A percentile compares a stretch with the other conserved stretches of the same genome.
phyloP scores from a whole-genome alignment of 1,140 invertebrate genomes.

The Pseudobourletiella spinata region DNA sequence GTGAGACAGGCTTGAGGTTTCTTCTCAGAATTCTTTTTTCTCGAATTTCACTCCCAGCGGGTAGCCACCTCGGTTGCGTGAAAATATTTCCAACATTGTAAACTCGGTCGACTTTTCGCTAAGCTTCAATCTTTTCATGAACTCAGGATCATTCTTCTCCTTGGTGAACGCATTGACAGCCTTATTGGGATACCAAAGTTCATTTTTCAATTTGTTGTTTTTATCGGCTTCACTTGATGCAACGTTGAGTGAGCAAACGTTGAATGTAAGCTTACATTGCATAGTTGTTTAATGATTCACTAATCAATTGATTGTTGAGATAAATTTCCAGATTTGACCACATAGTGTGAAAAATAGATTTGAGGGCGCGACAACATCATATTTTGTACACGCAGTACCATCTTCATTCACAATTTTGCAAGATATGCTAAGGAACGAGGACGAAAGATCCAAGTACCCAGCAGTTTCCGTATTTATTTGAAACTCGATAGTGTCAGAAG shows the following conservation, averaged over 20 bases:
- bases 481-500: neutral
- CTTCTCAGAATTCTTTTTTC: neutral
- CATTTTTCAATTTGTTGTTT: neutral
- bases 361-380: neutral
- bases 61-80: neutral
- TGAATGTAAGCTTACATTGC: neutral
- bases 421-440: neutral
- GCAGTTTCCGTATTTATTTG: neutral
- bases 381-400: no score
- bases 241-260: no score
- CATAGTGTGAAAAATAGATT: neutral
- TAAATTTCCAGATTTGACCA: neutral
- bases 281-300: neutral
- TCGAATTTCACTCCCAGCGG: neutral
- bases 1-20: neutral
- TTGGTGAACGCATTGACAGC: no score
- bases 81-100: neutral
- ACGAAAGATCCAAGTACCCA: neutral
- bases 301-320: neutral
- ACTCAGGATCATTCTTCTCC: neutral
- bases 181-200: neutral
- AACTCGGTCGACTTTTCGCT: neutral
- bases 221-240: neutral
- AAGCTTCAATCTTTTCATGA: neutral
- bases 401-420: neutral